Evolutionary conservation across 2,113 vertebrate species (phyloP).

Genomic region (Steatornis caripensis): DNA sequence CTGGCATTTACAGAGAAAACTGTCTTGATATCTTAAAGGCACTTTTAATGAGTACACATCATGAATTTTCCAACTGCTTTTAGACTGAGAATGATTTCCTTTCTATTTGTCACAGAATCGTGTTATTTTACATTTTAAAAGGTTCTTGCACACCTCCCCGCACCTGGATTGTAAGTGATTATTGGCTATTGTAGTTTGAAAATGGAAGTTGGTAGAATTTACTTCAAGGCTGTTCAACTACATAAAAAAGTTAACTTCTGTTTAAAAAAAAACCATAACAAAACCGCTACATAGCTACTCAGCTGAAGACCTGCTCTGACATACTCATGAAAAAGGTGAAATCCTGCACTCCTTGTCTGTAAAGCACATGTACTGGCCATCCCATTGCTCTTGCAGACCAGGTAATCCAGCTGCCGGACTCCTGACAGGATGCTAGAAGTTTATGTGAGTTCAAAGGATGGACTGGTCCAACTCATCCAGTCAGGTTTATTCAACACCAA

Average conservation of each 20-base stretch:
- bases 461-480: background rate
- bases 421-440: background rate
- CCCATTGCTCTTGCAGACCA: background rate
- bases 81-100: slow-evolving; percentile 26
- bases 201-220: slow-evolving; percentile 9
- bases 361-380: background rate
- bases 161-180: slow-evolving; percentile 37
- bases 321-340: background rate
- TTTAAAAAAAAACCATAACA: background rate
- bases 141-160: slow-evolving; percentile 7
- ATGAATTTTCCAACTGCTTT: slow-evolving; percentile 48
- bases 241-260: slow-evolving; percentile 4
- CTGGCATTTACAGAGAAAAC: background rate
- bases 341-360: background rate
- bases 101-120: slow-evolving; percentile 42
- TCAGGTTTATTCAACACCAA: background rate
- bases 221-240: background rate
- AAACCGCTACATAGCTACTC: background rate
- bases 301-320: background rate
- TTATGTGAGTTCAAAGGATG: background rate
- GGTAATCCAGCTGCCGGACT: no score
- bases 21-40: slow-evolving; percentile 41
- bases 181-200: slow-evolving; percentile 36
- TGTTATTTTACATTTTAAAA: slow-evolving; percentile 61
- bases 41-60: slow-evolving; percentile 52